Evolutionary conservation across 1,140 invertebrate genomes (phyloP).

Genomic region (Nomia melanderi): DNA sequence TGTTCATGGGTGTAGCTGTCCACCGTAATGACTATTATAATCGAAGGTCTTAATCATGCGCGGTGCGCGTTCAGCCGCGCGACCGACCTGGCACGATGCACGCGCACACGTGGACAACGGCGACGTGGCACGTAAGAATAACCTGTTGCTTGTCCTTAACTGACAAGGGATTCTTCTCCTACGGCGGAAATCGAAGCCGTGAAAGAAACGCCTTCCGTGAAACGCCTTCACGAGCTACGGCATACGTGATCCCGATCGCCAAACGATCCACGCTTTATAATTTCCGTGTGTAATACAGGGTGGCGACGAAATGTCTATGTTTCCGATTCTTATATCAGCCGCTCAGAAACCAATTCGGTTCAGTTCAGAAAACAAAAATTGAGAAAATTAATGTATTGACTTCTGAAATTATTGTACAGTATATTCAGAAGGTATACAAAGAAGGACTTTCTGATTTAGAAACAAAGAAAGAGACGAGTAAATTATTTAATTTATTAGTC

Average conservation of each 20-base stretch:
- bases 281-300: no score
- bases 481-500: no score
- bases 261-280: background rate
- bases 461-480: no score
- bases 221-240: background rate
- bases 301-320: no score
- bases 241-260: conserved; percentile 18
- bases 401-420: no score
- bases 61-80: background rate
- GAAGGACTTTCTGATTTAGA: no score
- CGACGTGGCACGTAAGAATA: conserved; percentile 31
- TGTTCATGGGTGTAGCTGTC: background rate
- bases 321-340: no score
- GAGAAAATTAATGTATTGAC: no score
- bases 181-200: conserved; percentile 2
- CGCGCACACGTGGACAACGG: conserved; percentile 5
- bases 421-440: no score
- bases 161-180: conserved; percentile 33
- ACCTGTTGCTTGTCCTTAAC: conserved; percentile 50
- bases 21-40: conserved; percentile 15
- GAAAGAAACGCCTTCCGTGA: conserved; percentile 18
- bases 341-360: no score
- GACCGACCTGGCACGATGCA: background rate
- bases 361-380: no score
- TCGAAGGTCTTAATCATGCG: conserved; percentile 14